phyloP scores from a whole-genome alignment of 2,797 vertebrate genomes.

The Neosalanx taihuensis region DNA sequence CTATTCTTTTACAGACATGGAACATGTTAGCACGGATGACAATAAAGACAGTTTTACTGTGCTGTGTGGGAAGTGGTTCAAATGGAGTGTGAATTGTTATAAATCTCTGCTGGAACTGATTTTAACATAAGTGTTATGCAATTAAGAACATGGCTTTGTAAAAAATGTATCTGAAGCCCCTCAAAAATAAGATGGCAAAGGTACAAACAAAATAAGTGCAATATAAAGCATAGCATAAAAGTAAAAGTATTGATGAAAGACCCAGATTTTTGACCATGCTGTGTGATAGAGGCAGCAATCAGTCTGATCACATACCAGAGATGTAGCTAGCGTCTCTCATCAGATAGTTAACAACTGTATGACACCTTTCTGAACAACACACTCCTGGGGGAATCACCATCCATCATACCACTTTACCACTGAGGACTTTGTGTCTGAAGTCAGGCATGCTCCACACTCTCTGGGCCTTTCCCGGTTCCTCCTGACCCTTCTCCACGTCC shows the following conservation, averaged over 20 bases:
- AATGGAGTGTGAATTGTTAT: no score
- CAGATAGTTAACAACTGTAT: not conserved
- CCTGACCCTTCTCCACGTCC: slow-evolving; percentile 82
- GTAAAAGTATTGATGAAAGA: not conserved
- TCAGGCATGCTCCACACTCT: slow-evolving; percentile 94
- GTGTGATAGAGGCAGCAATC: not conserved
- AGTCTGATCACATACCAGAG: not conserved
- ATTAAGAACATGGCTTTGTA: no score
- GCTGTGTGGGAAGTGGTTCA: no score
- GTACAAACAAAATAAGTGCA: not conserved
- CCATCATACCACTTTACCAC: slow-evolving; percentile 56
- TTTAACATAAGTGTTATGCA: no score
- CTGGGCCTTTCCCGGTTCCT: slow-evolving; percentile 62
- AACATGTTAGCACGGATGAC: not conserved
- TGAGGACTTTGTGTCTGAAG: slow-evolving; percentile 74
- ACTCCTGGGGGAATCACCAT: not conserved
- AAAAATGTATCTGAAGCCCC: no score
- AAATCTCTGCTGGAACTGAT: no score
- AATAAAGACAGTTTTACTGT: not conserved
- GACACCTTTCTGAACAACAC: not conserved
- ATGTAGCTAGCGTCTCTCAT: not conserved
- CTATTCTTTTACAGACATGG: slow-evolving; percentile 8
- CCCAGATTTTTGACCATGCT: slow-evolving; percentile 19
- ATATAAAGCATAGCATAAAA: not conserved
- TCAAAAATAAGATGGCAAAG: no score